Base-by-base conservation (phyloP, 2,113 vertebrate genomes). In the Centropus unirufus region DNA sequence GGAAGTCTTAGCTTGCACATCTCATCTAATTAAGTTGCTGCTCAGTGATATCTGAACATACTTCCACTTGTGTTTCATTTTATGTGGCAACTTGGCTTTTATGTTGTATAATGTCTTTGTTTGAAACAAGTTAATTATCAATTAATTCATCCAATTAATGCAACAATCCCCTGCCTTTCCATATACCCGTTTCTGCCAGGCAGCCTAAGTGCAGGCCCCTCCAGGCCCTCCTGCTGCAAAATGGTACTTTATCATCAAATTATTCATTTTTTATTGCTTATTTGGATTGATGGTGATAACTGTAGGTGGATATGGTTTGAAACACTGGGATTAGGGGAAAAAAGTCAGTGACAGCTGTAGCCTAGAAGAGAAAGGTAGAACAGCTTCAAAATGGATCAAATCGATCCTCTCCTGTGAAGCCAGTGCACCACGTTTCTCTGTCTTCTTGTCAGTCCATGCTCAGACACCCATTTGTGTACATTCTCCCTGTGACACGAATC, bases 331-430 rank as follows among this genome's bases (percentile, higher is more conserved):
- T 96, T 95, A 61, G 39, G 84, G 76, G 92, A 23, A 54, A 54
- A 80, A 59, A 79, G 75, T 88, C 75, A 42, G 85, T 95, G 95
- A 83, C 79, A 94, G 88, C 92, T 85, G 42, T 70, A 68, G 83
- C 83, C 80, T 88, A 63, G 88, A 86, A 94, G 87, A 83, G 85
- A 85, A 94, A 97, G 83, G 96, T 90, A 96, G 92, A 96, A 96
- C 88, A 92, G 54, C 94, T 97, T 98, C 95, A 83, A 69, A 97
- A 97, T 90, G 67, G 73, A 96, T 95, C 69, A 87, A 87, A 92
- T 98, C 94, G 66, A 67, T 98, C 97, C 96, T 96, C 74, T 83
- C 52, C 68, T 75, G 82, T 78, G 93, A 91, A 83, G 69, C 74
- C 57, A 84, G 84, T 70, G 82, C n/a, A 59, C 26, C n/a, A 36